These are phyloP conservation scores for Chrysolina oricalcia DNA, from an alignment of 2,888 invertebrate genomes.

Conservation along the genomic window DNA sequence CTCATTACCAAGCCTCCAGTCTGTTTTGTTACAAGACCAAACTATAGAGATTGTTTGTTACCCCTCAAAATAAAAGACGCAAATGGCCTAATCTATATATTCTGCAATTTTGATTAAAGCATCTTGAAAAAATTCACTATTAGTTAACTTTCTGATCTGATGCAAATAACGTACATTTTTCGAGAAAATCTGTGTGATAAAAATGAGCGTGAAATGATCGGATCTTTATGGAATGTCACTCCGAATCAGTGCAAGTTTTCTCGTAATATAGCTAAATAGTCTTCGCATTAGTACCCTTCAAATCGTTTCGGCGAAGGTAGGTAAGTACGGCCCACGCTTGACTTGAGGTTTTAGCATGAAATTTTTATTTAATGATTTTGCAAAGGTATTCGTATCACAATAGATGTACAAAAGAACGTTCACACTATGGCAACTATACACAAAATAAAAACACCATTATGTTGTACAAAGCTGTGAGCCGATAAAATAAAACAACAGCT, in stretches of 20 bases:
- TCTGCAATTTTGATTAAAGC: too few relatives aligned
- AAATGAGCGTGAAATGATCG: too few relatives aligned
- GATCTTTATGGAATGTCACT: not conserved
- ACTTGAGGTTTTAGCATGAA: conserved; percentile 50
- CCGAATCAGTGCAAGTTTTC: not conserved
- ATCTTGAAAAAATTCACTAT: too few relatives aligned
- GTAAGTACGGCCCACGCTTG: conserved; percentile 50
- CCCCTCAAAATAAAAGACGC: too few relatives aligned
- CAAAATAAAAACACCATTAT: conserved; percentile 52
- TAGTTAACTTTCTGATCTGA: too few relatives aligned
- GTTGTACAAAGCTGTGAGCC: conserved; percentile 47
- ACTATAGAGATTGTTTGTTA: too few relatives aligned
- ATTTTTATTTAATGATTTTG: conserved; percentile 57
- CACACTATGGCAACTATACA: conserved; percentile 46
- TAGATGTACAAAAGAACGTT: conserved; percentile 47
- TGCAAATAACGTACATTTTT: too few relatives aligned
- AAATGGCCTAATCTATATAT: too few relatives aligned
- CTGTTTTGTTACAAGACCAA: too few relatives aligned
- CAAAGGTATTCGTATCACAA: conserved; percentile 51
- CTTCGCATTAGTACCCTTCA: conserved; percentile 38
- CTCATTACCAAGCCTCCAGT: too few relatives aligned
- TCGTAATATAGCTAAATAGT: conserved; percentile 8
- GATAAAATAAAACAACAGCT: conserved; percentile 46
- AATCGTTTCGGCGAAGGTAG: conserved; percentile 41
- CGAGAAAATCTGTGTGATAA: too few relatives aligned